phyloP scores from a whole-genome alignment of 1,140 invertebrate genomes.

The Heterodera carotae region DNA sequence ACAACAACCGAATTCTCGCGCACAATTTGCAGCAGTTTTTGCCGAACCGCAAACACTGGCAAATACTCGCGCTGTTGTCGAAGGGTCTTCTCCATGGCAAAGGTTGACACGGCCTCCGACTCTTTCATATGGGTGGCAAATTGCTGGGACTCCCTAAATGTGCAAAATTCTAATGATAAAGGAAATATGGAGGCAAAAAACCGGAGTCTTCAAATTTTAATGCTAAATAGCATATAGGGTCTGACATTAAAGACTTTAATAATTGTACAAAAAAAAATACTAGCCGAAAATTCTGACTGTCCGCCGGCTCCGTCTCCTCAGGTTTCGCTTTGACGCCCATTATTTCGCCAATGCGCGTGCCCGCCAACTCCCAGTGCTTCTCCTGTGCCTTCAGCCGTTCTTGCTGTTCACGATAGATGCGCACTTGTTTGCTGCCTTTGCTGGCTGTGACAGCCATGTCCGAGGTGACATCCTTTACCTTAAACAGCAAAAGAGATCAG shows the following conservation, averaged over 20 bases:
- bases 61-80: slow-evolving; percentile 85
- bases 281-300: slow-evolving; percentile 66
- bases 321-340: slow-evolving; percentile 87
- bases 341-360: slow-evolving; percentile 92
- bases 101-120: slow-evolving; percentile 79
- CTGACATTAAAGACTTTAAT: too few species aligned
- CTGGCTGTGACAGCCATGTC: slow-evolving; percentile 94
- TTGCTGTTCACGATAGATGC: slow-evolving; percentile 89
- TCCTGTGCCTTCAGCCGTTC: slow-evolving; percentile 92
- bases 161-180: slow-evolving; percentile 19
- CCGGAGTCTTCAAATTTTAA: too few species aligned
- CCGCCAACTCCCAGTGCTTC: slow-evolving; percentile 97
- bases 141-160: slow-evolving; percentile 74
- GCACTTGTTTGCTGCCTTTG: slow-evolving; percentile 82
- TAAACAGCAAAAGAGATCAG: slow-evolving; percentile 51
- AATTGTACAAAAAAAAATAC: slow-evolving; percentile 36
- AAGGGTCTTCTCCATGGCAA: slow-evolving; percentile 83
- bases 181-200: too few species aligned
- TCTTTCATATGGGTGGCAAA: slow-evolving; percentile 91
- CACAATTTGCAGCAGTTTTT: slow-evolving; percentile 80
- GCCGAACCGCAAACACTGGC: slow-evolving; percentile 91
- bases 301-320: slow-evolving; percentile 69
- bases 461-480: slow-evolving; percentile 82
- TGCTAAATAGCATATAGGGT: too few species aligned
- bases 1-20: slow-evolving; percentile 64